Percentiles rank a stretch among this genome's conserved stretches.
phyloP scores from a whole-genome alignment of 2,888 invertebrate genomes.

The Scotopteryx bipunctaria region DNA sequence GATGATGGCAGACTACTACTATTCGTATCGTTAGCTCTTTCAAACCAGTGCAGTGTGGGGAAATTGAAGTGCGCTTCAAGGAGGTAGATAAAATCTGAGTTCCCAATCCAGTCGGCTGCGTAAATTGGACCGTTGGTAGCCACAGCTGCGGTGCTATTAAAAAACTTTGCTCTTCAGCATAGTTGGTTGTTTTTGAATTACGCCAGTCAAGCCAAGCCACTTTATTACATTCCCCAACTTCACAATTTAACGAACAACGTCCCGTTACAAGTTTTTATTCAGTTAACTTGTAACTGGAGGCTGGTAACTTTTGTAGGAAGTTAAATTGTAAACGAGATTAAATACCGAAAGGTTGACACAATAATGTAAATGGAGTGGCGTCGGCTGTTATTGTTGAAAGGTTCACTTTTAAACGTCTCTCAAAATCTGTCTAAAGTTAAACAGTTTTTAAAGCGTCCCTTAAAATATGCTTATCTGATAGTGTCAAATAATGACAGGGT shows the following conservation, averaged over 20 bases:
- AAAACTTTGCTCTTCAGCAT: constrained; percentile 42
- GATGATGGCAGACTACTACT: too few relatives aligned
- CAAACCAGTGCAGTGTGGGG: too few relatives aligned
- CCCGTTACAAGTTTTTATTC: constrained; percentile 22
- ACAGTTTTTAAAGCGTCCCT: too few relatives aligned
- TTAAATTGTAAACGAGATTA: constrained; percentile 11
- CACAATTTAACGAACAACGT: constrained; percentile 7
- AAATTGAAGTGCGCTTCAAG: too few relatives aligned
- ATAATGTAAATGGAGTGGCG: constrained; percentile 3
- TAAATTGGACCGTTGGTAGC: neutral
- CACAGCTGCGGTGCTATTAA: constrained; percentile 42
- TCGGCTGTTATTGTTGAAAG: neutral
- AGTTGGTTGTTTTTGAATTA: constrained; percentile 38
- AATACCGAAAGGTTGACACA: constrained; percentile 10
- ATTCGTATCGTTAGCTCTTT: too few relatives aligned
- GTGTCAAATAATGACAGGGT: too few relatives aligned
- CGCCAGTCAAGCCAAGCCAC: constrained; percentile 11
- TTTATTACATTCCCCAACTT: constrained; percentile 25
- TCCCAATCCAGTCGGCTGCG: too few relatives aligned
- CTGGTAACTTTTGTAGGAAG: constrained; percentile 14
- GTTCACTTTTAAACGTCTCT: neutral
- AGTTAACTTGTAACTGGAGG: constrained; percentile 21
- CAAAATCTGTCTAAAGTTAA: neutral
- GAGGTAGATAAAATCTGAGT: too few relatives aligned
- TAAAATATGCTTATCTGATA: too few relatives aligned